phyloP scores from a whole-genome alignment of 2,113 vertebrate species.

The Capreolus pygargus region DNA sequence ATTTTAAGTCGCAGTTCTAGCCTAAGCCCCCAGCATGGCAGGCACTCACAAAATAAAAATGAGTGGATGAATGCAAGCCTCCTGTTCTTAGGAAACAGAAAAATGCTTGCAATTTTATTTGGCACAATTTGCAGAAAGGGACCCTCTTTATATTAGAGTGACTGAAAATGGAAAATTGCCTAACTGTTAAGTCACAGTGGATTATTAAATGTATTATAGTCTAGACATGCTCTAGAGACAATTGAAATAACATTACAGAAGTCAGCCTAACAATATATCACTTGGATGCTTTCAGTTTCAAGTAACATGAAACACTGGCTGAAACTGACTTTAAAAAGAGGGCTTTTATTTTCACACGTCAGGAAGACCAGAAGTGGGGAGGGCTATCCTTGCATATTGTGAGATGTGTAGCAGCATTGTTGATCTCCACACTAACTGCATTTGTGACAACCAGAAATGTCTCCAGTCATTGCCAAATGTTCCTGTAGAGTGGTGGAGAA shows the following conservation, averaged over 20 bases:
- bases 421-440: neutral
- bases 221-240: constrained; percentile 25
- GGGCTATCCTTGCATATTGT: accelerated
- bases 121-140: neutral
- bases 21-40: neutral
- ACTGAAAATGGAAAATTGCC: constrained; percentile 23
- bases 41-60: neutral
- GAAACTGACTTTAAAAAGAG: constrained; percentile 22
- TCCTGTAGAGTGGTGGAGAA: neutral
- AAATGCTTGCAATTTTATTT: constrained; percentile 20
- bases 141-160: neutral
- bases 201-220: constrained; percentile 43
- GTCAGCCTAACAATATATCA: constrained; percentile 10
- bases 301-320: constrained; percentile 30
- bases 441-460: neutral
- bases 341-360: neutral
- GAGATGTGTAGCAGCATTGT: neutral
- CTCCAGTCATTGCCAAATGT: neutral
- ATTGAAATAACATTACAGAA: constrained; percentile 49
- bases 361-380: neutral
- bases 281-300: constrained; percentile 1
- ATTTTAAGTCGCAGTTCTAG: neutral
- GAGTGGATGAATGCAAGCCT: neutral
- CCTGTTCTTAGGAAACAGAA: neutral
- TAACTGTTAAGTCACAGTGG: neutral